Percentiles rank a stretch among this genome's conserved stretches.
These are phyloP conservation scores for Drusus annulatus DNA, from an alignment of 1,140 invertebrate species.

Conservation along the genomic window DNA sequence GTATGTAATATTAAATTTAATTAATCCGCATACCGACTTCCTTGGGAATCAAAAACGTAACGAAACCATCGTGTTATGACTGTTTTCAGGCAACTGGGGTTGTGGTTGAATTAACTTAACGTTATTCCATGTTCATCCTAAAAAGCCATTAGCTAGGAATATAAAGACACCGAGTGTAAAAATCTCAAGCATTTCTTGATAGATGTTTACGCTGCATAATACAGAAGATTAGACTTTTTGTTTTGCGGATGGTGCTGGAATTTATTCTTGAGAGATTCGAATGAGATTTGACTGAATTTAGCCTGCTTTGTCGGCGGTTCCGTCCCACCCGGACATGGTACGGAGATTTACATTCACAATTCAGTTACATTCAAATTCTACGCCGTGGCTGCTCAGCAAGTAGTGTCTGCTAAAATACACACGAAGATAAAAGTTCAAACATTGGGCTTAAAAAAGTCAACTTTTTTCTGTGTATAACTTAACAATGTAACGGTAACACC, in stretches of 20 bases:
- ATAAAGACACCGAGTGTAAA: neutral
- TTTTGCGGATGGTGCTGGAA: neutral
- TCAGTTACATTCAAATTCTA: slow-evolving; percentile 23
- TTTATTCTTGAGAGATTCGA: neutral
- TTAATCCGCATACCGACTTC: slow-evolving; percentile 12
- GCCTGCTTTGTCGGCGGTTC: slow-evolving; percentile 12
- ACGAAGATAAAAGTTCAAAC: too few species aligned
- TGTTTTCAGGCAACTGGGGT: neutral
- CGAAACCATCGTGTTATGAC: slow-evolving; percentile 27
- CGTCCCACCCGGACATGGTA: slow-evolving; percentile 9
- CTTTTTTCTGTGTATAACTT: too few species aligned
- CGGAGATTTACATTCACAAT: slow-evolving; percentile 26
- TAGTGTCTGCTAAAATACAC: too few species aligned
- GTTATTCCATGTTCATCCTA: neutral
- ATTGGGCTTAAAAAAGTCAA: too few species aligned
- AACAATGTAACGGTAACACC: too few species aligned
- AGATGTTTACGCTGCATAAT: neutral
- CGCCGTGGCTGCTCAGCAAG: neutral
- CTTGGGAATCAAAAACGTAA: slow-evolving; percentile 17
- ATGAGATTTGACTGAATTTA: slow-evolving; percentile 10
- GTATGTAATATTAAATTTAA: slow-evolving; percentile 26
- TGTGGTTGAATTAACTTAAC: slow-evolving; percentile 38
- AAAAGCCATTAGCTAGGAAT: neutral
- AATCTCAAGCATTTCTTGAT: neutral
- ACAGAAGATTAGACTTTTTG: neutral